A percentile compares a stretch with the other conserved stretches of the same genome.
Conservation (phyloP, 2,888 invertebrate genomes). For the Bedellia somnulentella region DNA sequence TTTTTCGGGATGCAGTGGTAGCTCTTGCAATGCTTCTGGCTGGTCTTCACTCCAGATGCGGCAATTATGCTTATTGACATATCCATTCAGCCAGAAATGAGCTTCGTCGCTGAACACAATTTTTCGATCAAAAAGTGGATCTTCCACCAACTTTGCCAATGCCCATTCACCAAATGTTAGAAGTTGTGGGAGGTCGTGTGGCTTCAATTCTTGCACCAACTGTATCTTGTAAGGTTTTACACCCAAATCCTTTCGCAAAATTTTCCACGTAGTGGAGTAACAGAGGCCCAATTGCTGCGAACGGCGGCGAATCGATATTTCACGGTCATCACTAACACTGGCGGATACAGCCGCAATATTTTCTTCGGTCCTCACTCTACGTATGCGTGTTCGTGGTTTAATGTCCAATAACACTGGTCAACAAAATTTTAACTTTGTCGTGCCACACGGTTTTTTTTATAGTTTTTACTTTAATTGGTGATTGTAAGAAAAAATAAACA, state of each 20-base stretch:
- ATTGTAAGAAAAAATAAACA: too few relatives aligned
- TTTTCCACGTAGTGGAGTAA: too few relatives aligned
- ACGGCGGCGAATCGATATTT: conserved; percentile 3
- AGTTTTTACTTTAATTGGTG: too few relatives aligned
- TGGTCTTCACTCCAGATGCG: conserved; percentile 7
- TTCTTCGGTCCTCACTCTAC: too few relatives aligned
- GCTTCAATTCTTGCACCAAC: conserved; percentile 7
- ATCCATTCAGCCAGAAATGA: too few relatives aligned
- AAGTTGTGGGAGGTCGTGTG: conserved; percentile 6
- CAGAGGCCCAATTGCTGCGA: conserved; percentile 6
- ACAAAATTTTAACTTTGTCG: too few relatives aligned
- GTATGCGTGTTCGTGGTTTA: conserved; percentile 8
- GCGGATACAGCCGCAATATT: too few relatives aligned
- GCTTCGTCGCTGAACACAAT: too few relatives aligned
- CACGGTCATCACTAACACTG: conserved; percentile 7
- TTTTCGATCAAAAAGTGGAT: conserved; percentile 6
- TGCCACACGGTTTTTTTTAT: too few relatives aligned
- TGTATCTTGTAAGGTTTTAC: conserved; percentile 1
- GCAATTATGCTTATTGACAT: too few relatives aligned
- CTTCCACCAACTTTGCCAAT: conserved; percentile 6
- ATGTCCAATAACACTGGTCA: conserved; percentile 8
- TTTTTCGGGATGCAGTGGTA: conserved; percentile 9
- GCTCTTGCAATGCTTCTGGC: conserved; percentile 7
- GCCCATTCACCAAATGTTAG: conserved; percentile 6
- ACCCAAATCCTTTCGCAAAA: conserved; percentile 1